Evolutionary conservation across 2,888 invertebrate genomes (phyloP).

Genomic region (Pristionchus maxplancki): DNA sequence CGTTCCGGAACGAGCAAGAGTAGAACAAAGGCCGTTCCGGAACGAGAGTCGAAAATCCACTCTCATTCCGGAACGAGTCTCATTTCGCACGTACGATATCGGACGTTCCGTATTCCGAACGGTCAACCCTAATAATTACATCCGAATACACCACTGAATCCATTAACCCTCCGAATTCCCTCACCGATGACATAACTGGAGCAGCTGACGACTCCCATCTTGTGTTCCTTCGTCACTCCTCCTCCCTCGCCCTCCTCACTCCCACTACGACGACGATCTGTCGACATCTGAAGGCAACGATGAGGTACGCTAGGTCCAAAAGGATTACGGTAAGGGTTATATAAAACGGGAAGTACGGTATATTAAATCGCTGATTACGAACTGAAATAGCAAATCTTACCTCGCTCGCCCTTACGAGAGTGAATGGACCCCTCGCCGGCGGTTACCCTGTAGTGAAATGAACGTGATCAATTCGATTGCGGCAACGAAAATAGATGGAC

Average conservation of each 20-base stretch:
- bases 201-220: slow-evolving; percentile 66
- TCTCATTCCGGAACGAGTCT: no score
- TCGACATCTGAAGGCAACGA: background rate
- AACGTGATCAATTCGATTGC: background rate
- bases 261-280: background rate
- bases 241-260: background rate
- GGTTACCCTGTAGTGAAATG: slow-evolving; percentile 28
- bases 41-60: no score
- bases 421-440: slow-evolving; percentile 19
- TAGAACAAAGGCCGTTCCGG: no score
- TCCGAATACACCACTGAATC: no score
- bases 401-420: background rate
- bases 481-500: background rate
- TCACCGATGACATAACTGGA: slow-evolving; percentile 69
- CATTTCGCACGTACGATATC: no score
- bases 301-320: background rate
- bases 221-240: slow-evolving; percentile 53
- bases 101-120: no score
- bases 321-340: background rate
- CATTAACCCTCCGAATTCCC: no score
- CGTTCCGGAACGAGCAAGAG: no score
- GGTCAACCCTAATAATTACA: no score
- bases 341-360: no score
- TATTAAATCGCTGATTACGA: background rate
- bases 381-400: background rate